These are phyloP conservation scores for Wasmannia auropunctata DNA, from an alignment of 1,140 invertebrate genomes.

Conservation along the genomic window DNA sequence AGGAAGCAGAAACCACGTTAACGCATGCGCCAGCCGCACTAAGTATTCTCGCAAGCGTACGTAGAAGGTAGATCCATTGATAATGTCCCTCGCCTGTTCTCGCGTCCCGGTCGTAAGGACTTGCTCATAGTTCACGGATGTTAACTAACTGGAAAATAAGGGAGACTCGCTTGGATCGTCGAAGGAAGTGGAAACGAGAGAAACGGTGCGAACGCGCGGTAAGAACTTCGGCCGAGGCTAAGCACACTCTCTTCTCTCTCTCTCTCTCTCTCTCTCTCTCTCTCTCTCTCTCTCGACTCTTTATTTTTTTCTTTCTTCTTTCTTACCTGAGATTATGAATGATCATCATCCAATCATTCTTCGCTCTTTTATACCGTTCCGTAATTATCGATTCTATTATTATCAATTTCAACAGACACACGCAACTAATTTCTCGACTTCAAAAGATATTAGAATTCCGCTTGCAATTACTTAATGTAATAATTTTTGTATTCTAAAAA, in stretches of 20 bases:
- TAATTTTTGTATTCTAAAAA: neutral
- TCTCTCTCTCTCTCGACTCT: conserved; percentile 21
- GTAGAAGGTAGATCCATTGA: conserved; percentile 77
- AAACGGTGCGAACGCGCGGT: neutral
- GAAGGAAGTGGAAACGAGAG: conserved; percentile 49
- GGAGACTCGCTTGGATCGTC: conserved; percentile 52
- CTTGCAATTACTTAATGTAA: neutral
- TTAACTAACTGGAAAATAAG: conserved; percentile 75
- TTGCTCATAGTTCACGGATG: conserved; percentile 74
- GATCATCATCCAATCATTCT: conserved; percentile 16
- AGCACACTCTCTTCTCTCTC: conserved; percentile 14
- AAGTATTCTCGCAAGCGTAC: conserved; percentile 50
- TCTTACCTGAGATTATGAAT: neutral
- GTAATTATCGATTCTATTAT: conserved; percentile 26
- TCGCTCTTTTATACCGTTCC: conserved; percentile 11
- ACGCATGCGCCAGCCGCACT: conserved; percentile 44
- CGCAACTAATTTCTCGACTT: neutral
- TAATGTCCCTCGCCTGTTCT: conserved; percentile 73
- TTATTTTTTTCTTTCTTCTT: conserved; percentile 4
- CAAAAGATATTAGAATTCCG: neutral
- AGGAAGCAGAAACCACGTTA: conserved; percentile 63
- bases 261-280: neutral
- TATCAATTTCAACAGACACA: neutral
- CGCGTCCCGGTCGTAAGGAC: conserved; percentile 66
- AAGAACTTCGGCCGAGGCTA: conserved; percentile 40